Base-by-base conservation (phyloP, 2,888 invertebrate genomes). In the Sinelater perroti region DNA sequence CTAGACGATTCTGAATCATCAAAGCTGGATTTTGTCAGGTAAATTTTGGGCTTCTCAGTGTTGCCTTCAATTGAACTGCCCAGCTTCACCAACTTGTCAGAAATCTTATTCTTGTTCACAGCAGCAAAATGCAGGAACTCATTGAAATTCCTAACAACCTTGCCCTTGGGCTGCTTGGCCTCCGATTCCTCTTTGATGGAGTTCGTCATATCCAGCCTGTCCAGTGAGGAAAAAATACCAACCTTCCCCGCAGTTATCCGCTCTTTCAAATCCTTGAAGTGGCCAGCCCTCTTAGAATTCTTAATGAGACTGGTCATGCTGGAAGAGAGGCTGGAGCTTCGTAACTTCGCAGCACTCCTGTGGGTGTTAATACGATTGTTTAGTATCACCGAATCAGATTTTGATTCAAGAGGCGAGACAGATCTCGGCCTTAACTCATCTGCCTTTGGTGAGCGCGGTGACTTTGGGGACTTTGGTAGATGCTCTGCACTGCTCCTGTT, bases 121-220 rank as follows among this genome's bases (percentile, higher is more conserved):
- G 87, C 82, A 1, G 91, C 86, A 70, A 93, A 89, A 70, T 88
- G 91, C 0, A 92, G 80, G 74, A 93, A 93, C 78, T 93, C 93
- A 70, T 92, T 92, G 26, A 93, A 81, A 76, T 93, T 93, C 76
- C 89, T 91, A 1, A 93, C 90, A 57, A 78, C 71, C 65, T 74
- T 76, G 11, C 70, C 72, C 51, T 65, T 70, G 78, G 78, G 73
- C 72, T 82, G 65, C 79, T 79, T 79, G 75, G 77, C 21, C 68
- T 79, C 64, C 57, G 71, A 51, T 68, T 74, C 67, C 77, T 83
- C 68, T 72, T 74, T 73, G 60, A 76, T 73, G 6, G 72, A 65
- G 63, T 72, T 10, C 71, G 66, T 69, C 72, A 58, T 67, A 56
- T 86, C 84, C 36, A 84, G 75, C 67, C 83, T 82, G 60, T 87